Evolutionary conservation across 2,113 vertebrate species (phyloP).

Genomic region (Sturnus vulgaris): DNA sequence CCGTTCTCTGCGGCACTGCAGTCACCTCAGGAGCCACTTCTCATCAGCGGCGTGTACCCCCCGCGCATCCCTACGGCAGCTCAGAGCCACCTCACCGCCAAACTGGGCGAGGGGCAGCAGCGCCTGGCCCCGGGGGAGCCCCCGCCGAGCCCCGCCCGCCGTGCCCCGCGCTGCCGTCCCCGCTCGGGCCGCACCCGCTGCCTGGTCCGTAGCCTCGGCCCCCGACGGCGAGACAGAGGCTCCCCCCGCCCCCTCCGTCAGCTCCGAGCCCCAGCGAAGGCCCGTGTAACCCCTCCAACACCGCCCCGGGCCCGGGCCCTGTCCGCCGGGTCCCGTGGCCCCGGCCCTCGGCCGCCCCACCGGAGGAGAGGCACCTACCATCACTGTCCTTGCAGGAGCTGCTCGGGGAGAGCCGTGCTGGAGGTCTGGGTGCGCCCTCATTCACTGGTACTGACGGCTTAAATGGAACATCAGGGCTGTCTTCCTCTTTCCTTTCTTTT

Average conservation of each 20-base stretch:
- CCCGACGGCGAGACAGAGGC: not conserved
- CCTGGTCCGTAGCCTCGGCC: not conserved
- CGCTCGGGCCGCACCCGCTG: not conserved
- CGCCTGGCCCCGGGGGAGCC: not conserved
- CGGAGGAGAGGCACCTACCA: slow-evolving; percentile 63
- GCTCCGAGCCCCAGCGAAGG: not conserved
- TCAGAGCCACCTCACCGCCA: not conserved
- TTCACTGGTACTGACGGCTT: not conserved
- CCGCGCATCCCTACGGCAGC: not conserved
- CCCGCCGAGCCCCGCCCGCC: not conserved
- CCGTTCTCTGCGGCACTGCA: not conserved
- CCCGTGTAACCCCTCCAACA: not conserved
- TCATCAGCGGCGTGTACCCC: not conserved
- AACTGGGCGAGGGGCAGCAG: not conserved
- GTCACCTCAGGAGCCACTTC: not conserved
- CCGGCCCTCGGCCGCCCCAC: no score
- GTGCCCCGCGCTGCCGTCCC: no score
- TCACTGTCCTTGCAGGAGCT: slow-evolving; percentile 41
- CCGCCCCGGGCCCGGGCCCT: not conserved
- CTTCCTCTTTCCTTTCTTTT: no score
- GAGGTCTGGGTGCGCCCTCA: not conserved
- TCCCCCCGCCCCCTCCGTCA: not conserved
- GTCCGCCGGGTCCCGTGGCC: no score
- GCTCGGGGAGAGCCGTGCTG: not conserved
- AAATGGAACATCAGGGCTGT: not conserved